Percentiles rank a stretch among this genome's conserved stretches.
Conservation (phyloP, 2,888 invertebrate genomes). For the Oligia strigilis region DNA sequence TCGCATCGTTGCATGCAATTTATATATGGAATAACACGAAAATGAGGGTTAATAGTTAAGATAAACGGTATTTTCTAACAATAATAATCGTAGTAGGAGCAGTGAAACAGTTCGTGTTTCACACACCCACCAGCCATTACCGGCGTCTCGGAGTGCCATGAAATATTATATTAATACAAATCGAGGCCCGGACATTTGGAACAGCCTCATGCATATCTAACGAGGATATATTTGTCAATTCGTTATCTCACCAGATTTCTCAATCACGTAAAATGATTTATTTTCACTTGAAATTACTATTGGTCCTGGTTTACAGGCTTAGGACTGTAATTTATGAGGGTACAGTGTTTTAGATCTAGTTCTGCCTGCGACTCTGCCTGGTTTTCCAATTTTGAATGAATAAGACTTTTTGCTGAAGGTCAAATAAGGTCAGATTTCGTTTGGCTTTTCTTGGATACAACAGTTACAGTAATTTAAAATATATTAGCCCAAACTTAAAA, state of each 20-base stretch:
- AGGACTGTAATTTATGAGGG: constrained; percentile 37
- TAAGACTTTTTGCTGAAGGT: background rate
- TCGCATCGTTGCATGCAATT: background rate
- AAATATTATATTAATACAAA: constrained; percentile 64
- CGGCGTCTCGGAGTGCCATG: constrained; percentile 47
- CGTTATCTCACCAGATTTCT: constrained; percentile 65
- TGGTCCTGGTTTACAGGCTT: constrained; percentile 34
- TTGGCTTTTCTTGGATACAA: too few relatives aligned
- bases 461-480: background rate
- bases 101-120: constrained; percentile 43
- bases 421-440: background rate
- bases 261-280: constrained; percentile 65
- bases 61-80: constrained; percentile 12
- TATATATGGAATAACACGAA: background rate
- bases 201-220: constrained; percentile 66
- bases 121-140: constrained; percentile 51
- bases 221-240: constrained; percentile 67
- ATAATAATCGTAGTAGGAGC: constrained; percentile 27
- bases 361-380: constrained; percentile 11
- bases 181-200: constrained; percentile 48
- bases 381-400: background rate
- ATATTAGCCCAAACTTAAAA: background rate
- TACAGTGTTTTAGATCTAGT: constrained; percentile 26
- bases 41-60: background rate
- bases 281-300: constrained; percentile 56